A percentile compares a stretch with the other conserved stretches of the same genome.
Evolutionary conservation across 2,113 vertebrate species (phyloP).

Genomic region (Etheostoma cragini): DNA sequence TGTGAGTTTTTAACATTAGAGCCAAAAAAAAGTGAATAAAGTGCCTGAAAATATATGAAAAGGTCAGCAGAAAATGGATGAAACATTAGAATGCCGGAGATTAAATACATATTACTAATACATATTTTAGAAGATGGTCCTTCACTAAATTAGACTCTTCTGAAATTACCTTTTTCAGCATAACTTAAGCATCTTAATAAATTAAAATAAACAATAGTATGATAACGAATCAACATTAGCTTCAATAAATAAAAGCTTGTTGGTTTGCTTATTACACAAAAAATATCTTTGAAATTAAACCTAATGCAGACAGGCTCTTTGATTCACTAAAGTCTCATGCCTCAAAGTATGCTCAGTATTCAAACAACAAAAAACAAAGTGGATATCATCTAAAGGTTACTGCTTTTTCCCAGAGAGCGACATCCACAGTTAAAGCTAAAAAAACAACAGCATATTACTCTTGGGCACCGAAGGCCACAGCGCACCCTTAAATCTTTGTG

Average conservation of each 20-base stretch:
- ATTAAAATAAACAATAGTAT: background rate
- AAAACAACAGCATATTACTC: conserved; percentile 38
- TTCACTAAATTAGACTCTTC: background rate
- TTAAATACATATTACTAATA: conserved; percentile 20
- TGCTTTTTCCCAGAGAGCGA: conserved; percentile 40
- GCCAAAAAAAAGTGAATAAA: conserved; percentile 18
- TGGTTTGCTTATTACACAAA: background rate
- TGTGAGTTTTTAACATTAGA: conserved; percentile 27
- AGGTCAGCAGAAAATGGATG: conserved; percentile 42
- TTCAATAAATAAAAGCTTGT: background rate
- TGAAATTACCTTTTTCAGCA: background rate
- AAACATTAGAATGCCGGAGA: conserved; percentile 17
- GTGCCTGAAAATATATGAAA: conserved; percentile 18
- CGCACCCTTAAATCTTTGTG: conserved; percentile 48
- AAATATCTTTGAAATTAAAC: background rate
- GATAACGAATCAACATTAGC: background rate
- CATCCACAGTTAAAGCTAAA: conserved; percentile 20
- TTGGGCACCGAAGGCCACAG: conserved; percentile 36
- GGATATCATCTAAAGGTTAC: conserved; percentile 43
- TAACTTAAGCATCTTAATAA: background rate
- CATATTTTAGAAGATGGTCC: conserved; percentile 3
- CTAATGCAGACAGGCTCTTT: background rate
- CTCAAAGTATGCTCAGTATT: conserved; percentile 12
- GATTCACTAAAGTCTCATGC: background rate
- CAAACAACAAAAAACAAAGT: conserved; percentile 15